Evolutionary conservation across 1,140 invertebrate genomes (phyloP), one percentile per base, ranked within the genome.

Genomic region (Holcopasites calliopsidis): DNA sequence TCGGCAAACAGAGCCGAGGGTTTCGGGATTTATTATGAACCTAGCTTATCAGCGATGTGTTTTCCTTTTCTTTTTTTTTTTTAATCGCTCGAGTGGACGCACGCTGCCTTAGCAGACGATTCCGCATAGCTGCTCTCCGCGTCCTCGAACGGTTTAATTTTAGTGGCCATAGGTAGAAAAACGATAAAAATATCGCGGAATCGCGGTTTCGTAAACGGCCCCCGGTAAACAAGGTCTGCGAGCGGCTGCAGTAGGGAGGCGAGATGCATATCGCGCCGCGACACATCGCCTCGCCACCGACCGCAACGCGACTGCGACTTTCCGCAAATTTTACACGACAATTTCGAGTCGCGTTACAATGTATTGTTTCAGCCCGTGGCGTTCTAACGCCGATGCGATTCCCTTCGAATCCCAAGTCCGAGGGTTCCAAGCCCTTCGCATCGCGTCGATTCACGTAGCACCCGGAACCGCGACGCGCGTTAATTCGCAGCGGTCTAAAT

Each of bases 101-200:
- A 40, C 33, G 31, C 10, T 6, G 33, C 33, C 18, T 57, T 26
- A 10, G 47, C 35, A n/a, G 13, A 28, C 21, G 50, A 73, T 65
- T 65, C 61, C 61, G 71, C 71, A 65, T 73, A 73, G 49, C 38
- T 16, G 38, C 28, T n/a, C n/a, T 8, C 28, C 52, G 61, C 44
- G 71, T 73, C 71, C 71, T 73, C 71, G 71, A 65, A 73, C 47
- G 71, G 61, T 44, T 73, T 73, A 73, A 73, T 73, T 73, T 73
- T 73, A 73, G 71, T 73, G 61, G 35, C 11, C 60, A 60, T 49
- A n/a, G n/a, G 70, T 52, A 64, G 47, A 65, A 73, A 73, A 73
- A 73, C 58, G 70, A 73, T 73, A 52, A 73, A 73, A 66, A 73
- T 73, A 73, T 38, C 50, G 50, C 35, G 40, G 55, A 44, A 73